A percentile compares a stretch with the other conserved stretches of the same genome.
Evolutionary conservation across 1,140 invertebrate genomes (phyloP).

Genomic region (Drosophila arawakana): DNA sequence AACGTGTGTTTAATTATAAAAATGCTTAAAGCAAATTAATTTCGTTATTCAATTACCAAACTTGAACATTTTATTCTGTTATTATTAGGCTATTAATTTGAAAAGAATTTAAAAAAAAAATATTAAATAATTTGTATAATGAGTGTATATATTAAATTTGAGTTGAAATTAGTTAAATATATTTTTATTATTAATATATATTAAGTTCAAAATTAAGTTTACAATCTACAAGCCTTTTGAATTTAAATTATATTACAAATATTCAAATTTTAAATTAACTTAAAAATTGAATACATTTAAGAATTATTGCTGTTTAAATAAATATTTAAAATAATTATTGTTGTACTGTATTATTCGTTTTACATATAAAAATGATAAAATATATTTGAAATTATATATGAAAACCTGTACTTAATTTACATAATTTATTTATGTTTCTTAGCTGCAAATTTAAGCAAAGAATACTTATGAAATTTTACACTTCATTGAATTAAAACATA

Average conservation of each 20-base stretch:
- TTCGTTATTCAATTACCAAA: slow-evolving; percentile 11
- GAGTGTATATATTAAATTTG: too few relatives aligned
- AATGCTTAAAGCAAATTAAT: background rate
- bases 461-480: background rate
- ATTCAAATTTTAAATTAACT: too few relatives aligned
- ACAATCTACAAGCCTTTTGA: too few relatives aligned
- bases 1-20: slow-evolving; percentile 35
- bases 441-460: background rate
- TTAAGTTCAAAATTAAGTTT: too few relatives aligned
- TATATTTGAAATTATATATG: background rate
- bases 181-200: background rate
- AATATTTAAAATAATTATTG: too few relatives aligned
- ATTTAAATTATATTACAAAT: too few relatives aligned
- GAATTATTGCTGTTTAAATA: too few relatives aligned
- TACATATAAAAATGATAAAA: background rate
- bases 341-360: background rate
- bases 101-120: background rate
- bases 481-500: background rate
- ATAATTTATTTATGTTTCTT: too few relatives aligned
- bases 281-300: too few relatives aligned
- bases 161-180: too few relatives aligned
- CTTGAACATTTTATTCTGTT: background rate
- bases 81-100: background rate
- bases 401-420: too few relatives aligned
- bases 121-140: background rate